Conservation (phyloP, 2,797 vertebrate genomes). For the Coendou prehensilis region DNA sequence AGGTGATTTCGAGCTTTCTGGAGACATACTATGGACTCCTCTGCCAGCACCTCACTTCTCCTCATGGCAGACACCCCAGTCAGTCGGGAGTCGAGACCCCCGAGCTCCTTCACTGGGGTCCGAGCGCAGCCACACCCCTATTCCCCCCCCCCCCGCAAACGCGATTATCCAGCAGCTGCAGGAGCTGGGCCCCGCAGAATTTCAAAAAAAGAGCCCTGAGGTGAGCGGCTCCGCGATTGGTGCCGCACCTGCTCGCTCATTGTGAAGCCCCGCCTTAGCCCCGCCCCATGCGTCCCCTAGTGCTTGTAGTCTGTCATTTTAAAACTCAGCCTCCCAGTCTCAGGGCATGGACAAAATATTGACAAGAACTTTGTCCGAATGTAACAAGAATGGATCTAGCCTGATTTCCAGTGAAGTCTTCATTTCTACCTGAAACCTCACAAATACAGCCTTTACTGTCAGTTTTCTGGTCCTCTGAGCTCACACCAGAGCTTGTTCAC, state of each 20-base stretch:
- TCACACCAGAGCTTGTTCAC: neutral
- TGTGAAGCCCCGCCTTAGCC: neutral
- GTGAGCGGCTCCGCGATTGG: neutral
- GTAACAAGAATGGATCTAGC: neutral
- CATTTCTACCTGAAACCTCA: neutral
- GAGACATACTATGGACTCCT: slow-evolving; percentile 94
- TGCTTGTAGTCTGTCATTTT: neutral
- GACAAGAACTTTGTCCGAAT: neutral
- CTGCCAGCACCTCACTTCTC: slow-evolving; percentile 94
- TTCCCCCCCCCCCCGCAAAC: rapidly evolving
- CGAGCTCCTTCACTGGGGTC: neutral
- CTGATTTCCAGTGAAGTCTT: neutral
- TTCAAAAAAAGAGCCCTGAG: neutral
- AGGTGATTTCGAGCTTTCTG: slow-evolving; percentile 93
- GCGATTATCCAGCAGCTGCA: rapidly evolving
- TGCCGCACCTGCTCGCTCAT: neutral
- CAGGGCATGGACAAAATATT: neutral
- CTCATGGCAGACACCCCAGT: slow-evolving; percentile 70
- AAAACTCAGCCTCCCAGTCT: neutral
- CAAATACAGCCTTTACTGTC: neutral
- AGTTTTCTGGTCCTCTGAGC: neutral
- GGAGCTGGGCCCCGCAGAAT: neutral
- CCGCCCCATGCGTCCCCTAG: too few relatives aligned
- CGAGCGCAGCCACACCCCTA: neutral
- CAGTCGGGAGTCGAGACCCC: neutral